These are phyloP conservation scores for Psittacula derbiana DNA, from an alignment of 2,797 vertebrate species.

Conservation along the genomic window DNA sequence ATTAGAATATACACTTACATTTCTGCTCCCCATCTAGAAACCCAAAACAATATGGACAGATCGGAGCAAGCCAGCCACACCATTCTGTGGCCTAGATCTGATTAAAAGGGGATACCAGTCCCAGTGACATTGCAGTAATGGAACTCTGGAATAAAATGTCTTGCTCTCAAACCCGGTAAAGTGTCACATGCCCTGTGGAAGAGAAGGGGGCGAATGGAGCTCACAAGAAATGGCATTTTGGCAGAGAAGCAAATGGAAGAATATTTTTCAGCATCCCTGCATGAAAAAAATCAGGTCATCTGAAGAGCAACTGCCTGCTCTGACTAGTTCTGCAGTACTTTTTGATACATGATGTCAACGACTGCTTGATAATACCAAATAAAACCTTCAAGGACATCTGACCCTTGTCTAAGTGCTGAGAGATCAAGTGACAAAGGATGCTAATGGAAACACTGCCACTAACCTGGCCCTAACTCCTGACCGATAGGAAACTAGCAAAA, in stretches of 20 bases:
- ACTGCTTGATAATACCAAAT: background rate
- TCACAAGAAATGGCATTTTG: background rate
- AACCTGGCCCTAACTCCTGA: background rate
- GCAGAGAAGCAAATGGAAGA: background rate
- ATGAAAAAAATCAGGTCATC: background rate
- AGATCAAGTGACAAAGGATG: background rate
- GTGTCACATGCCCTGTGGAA: background rate
- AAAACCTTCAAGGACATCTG: background rate
- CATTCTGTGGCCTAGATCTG: background rate
- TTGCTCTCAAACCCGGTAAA: background rate
- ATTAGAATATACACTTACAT: background rate
- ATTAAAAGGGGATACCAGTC: background rate
- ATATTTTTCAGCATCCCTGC: background rate
- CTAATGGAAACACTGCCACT: background rate
- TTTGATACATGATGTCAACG: background rate
- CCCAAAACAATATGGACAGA: background rate
- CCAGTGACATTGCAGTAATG: background rate
- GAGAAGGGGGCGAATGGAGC: background rate
- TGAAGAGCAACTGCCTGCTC: background rate
- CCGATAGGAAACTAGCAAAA: background rate
- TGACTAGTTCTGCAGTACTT: background rate
- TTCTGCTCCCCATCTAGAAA: background rate
- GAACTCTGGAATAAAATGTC: background rate
- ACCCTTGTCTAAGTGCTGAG: background rate
- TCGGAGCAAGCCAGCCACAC: background rate